Evolutionary conservation across 2,888 invertebrate species (phyloP), one percentile per base, ranked within the genome.

Genomic region (Oscheius sp.): DNA sequence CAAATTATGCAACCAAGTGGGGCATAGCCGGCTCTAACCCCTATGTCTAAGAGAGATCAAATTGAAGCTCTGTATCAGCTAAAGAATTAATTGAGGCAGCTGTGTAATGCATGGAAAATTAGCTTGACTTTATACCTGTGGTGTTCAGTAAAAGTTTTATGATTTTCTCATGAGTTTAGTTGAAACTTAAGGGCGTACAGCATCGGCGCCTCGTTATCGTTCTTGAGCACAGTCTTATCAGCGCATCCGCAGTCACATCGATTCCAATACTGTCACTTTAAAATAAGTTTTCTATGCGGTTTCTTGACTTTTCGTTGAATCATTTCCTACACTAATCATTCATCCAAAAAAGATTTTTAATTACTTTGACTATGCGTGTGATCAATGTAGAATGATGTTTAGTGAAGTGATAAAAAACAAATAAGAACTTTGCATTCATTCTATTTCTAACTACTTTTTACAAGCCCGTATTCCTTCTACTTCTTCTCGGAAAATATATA

Each of bases 1-100:
- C 59, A 59, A 59, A 59, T 59, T 59, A 59, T 59, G 59, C 59
- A 59, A 59, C 59, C 59, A 59, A 59, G 59, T 59, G 59, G 44
- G 59, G 59, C 59, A 44, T 44, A 44, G 44, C n/a, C n/a, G n/a
- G n/a, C n/a, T n/a, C n/a, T 14, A 36, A 36, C 36, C 14, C 14
- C 36, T 9, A 36, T 9, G 36, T 9, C 36, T 36, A 14, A 9
- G 8, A 36, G 36, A 36, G 8, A 8, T 36, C 8, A 36, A 36
- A 8, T 36, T 36, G 36, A 41, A 17, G n/a, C n/a, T 6, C 4
- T 14, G 14, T 41, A 41, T 3, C 41, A 41, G 41, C 12, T 6
- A 36, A 36, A 6, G 41, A 41, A 20, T 12, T 41, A 20, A 22
- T 47, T 20, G 8, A 14, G 36, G 8, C 36, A 36, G 36, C 36